phyloP scores from a whole-genome alignment of 2,113 vertebrate species.

The Octodon degus region DNA sequence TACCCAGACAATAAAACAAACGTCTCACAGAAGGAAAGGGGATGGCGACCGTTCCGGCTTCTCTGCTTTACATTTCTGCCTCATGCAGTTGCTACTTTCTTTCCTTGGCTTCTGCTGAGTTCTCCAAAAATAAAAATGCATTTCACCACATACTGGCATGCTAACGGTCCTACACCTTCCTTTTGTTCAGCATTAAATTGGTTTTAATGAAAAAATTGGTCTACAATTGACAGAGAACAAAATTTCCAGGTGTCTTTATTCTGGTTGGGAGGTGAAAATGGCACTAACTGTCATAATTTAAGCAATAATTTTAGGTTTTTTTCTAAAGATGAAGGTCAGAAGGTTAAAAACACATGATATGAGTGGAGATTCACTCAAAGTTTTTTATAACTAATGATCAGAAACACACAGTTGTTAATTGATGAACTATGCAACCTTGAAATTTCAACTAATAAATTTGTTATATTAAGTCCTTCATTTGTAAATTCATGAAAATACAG shows the following conservation, averaged over 20 bases:
- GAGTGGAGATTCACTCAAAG: neutral
- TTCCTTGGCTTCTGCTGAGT: neutral
- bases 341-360: neutral
- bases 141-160: neutral
- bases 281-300: neutral
- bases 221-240: neutral
- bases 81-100: neutral
- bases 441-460: neutral
- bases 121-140: slow-evolving; percentile 38
- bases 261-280: neutral
- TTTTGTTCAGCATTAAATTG: neutral
- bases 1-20: neutral
- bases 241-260: neutral
- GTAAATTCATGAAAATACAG: neutral
- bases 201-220: neutral
- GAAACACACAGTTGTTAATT: neutral
- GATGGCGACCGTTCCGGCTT: neutral
- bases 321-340: neutral
- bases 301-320: neutral
- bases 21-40: neutral
- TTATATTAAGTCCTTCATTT: neutral
- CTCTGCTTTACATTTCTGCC: neutral
- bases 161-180: neutral
- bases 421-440: neutral
- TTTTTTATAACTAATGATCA: neutral